Evolutionary conservation across 1,140 invertebrate genomes (phyloP).

Genomic region (Drosophila rhopaloa): DNA sequence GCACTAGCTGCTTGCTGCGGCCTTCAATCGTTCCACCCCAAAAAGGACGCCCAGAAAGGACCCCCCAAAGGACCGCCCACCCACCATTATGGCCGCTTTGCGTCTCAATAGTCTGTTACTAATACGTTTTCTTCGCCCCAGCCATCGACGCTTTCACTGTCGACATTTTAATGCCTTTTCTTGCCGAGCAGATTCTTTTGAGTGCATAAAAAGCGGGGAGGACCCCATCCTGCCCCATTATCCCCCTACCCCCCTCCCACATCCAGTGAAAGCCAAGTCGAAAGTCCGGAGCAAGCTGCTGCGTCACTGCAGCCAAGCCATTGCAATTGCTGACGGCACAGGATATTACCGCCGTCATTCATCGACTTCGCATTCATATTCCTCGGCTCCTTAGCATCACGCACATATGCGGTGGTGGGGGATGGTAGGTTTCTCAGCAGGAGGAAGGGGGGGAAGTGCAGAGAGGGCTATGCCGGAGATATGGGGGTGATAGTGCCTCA

Average conservation of each 20-base stretch:
- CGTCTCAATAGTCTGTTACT: constrained; percentile 81
- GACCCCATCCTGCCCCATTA: constrained; percentile 9
- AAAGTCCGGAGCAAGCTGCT: constrained; percentile 55
- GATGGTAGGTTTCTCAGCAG: neutral
- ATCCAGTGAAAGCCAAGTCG: constrained; percentile 14
- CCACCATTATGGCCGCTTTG: constrained; percentile 51
- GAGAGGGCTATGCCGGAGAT: neutral
- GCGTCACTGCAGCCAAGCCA: constrained; percentile 69
- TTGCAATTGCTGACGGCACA: constrained; percentile 72
- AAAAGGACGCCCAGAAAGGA: neutral
- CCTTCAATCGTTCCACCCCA: constrained; percentile 6
- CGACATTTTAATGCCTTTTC: constrained; percentile 81
- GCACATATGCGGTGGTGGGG: constrained; percentile 43
- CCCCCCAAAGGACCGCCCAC: constrained; percentile 8
- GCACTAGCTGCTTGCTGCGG: constrained; percentile 56
- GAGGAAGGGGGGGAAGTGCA: neutral
- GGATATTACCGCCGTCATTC: constrained; percentile 82
- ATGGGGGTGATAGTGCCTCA: constrained; percentile 56
- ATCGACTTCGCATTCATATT: constrained; percentile 63
- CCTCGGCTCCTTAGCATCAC: constrained; percentile 52
- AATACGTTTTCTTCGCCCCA: constrained; percentile 67
- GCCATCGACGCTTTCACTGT: constrained; percentile 53
- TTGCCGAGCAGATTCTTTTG: constrained; percentile 74
- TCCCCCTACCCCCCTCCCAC: neutral
- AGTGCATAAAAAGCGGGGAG: constrained; percentile 69